Evolutionary conservation across 2,113 vertebrate species (phyloP).

Genomic region (Cyphomyrus discorhynchus): DNA sequence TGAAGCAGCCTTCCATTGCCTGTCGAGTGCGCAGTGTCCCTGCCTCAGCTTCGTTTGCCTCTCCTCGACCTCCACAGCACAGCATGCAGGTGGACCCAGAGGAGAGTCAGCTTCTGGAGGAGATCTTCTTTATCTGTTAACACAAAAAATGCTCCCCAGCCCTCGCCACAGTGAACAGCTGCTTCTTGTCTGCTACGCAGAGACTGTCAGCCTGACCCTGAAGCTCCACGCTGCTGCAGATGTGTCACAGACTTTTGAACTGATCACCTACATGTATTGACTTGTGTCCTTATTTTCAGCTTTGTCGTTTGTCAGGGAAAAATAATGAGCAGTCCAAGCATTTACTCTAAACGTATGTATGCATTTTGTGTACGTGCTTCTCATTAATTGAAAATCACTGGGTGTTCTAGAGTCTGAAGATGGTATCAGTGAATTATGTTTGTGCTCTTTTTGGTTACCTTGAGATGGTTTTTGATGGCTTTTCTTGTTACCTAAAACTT

Average conservation of each 20-base stretch:
- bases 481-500: not conserved
- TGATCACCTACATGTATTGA: not conserved
- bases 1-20: slow-evolving; percentile 18
- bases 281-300: not conserved
- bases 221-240: not conserved
- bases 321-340: not conserved
- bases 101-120: slow-evolving; percentile 82
- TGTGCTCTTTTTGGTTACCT: not conserved
- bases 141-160: not conserved
- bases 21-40: slow-evolving; percentile 22
- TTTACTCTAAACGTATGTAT: not conserved
- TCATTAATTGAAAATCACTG: not conserved
- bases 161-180: not conserved
- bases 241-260: not conserved
- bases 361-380: not conserved
- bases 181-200: not conserved
- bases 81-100: slow-evolving; percentile 54
- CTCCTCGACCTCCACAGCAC: slow-evolving; percentile 22
- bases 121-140: slow-evolving; percentile 91
- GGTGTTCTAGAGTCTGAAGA: not conserved
- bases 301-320: not conserved
- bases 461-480: not conserved
- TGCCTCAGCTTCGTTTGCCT: slow-evolving; percentile 23
- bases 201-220: not conserved
- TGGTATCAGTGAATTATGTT: not conserved